Evolutionary conservation across 1,140 invertebrate genomes (phyloP).

Genomic region (Phymorhynchus buccinoides): DNA sequence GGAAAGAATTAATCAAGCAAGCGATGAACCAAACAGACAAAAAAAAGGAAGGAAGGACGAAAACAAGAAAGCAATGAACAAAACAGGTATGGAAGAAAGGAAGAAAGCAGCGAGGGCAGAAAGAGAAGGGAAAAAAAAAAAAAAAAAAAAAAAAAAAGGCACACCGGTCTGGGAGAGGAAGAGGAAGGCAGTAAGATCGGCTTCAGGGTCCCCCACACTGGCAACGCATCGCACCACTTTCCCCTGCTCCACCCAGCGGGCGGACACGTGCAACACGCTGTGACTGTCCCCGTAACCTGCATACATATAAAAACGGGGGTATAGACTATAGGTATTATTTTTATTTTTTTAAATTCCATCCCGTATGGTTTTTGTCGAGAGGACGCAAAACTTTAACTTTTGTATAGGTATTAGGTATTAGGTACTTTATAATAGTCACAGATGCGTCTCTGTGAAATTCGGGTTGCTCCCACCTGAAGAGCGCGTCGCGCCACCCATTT

Average conservation of each 20-base stretch:
- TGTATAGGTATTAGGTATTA: too few relatives aligned
- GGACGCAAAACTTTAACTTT: too few relatives aligned
- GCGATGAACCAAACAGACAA: background rate
- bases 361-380: too few relatives aligned
- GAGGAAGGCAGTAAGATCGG: constrained; percentile 11
- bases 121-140: background rate
- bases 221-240: constrained; percentile 21
- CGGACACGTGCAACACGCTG: constrained; percentile 9
- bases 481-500: too few relatives aligned
- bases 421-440: too few relatives aligned
- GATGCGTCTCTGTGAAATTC: too few relatives aligned
- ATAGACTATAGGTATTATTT: too few relatives aligned
- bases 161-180: background rate
- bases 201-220: constrained; percentile 2
- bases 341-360: too few relatives aligned
- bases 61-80: background rate
- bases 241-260: background rate
- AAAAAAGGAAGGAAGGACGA: background rate
- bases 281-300: constrained; percentile 19
- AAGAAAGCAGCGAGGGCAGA: background rate
- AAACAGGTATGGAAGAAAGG: background rate
- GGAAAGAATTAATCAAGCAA: background rate
- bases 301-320: background rate
- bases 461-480: too few relatives aligned
- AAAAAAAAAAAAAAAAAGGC: background rate